Conservation (phyloP, 1,140 invertebrate species). For the Coelopa frigida region DNA sequence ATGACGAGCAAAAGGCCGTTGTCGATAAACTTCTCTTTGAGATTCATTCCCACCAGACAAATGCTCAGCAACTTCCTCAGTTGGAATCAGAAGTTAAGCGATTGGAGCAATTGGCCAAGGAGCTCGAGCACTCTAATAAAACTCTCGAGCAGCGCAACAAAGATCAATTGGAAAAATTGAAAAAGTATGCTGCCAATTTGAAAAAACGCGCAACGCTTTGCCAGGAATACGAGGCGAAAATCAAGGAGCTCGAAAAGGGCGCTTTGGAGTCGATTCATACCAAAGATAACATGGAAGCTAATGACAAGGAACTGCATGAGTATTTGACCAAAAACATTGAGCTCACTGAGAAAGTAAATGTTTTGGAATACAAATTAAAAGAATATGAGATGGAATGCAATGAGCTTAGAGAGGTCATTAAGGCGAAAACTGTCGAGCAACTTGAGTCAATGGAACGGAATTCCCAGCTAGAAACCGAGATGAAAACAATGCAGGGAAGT, state of each 20-base stretch:
- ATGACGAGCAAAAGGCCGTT: conserved; percentile 40
- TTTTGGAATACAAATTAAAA: background rate
- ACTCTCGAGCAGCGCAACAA: conserved; percentile 46
- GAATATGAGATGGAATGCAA: background rate
- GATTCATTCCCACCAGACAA: conserved; percentile 13
- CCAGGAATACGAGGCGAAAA: conserved; percentile 56
- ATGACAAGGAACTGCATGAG: no score
- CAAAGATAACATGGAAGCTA: background rate
- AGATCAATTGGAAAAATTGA: conserved; percentile 60
- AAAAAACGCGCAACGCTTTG: conserved; percentile 62
- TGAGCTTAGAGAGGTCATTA: background rate
- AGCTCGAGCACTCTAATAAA: conserved; percentile 47
- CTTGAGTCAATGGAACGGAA: background rate
- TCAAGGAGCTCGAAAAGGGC: conserved; percentile 26
- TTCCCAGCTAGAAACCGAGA: background rate
- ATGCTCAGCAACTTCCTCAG: conserved; percentile 1
- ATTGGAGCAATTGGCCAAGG: conserved; percentile 25
- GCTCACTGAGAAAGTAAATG: no score
- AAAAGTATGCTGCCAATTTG: conserved; percentile 64
- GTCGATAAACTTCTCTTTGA: conserved; percentile 33
- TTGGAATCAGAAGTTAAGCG: conserved; percentile 5
- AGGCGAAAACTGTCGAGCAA: background rate
- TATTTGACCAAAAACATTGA: no score
- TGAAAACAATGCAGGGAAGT: conserved; percentile 1
- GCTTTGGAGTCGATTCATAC: conserved; percentile 1